phyloP scores from a whole-genome alignment of 1,140 invertebrate genomes.

The Chionoecetes opilio region DNA sequence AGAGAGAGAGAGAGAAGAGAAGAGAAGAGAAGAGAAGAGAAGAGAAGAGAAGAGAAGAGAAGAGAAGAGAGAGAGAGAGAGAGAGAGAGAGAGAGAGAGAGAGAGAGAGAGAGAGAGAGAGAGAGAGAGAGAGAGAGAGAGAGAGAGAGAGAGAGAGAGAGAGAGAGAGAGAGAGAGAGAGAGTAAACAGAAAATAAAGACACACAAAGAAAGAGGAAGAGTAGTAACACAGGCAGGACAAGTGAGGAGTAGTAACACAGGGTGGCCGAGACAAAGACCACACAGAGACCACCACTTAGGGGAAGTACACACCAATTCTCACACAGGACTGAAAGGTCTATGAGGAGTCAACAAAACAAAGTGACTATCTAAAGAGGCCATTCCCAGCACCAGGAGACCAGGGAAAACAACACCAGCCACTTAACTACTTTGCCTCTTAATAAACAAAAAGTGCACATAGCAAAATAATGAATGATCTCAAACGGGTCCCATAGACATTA shows the following conservation, averaged over 20 bases:
- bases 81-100: no score
- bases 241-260: no score
- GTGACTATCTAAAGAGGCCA: no score
- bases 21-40: background rate
- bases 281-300: no score
- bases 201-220: no score
- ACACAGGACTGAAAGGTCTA: background rate
- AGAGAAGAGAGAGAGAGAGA: background rate
- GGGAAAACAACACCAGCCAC: background rate
- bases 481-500: no score
- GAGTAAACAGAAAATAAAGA: no score
- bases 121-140: no score
- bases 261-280: background rate
- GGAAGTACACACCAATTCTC: background rate
- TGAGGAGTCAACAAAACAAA: background rate
- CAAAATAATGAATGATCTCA: no score
- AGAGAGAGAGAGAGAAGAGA: background rate
- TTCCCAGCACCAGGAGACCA: background rate
- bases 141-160: background rate
- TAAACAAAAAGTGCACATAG: background rate
- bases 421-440: background rate
- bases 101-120: no score
- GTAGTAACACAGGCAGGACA: no score
- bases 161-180: no score
- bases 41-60: background rate